phyloP scores from a whole-genome alignment of 2,888 invertebrate species.

The Meiosimyza platycephala region DNA sequence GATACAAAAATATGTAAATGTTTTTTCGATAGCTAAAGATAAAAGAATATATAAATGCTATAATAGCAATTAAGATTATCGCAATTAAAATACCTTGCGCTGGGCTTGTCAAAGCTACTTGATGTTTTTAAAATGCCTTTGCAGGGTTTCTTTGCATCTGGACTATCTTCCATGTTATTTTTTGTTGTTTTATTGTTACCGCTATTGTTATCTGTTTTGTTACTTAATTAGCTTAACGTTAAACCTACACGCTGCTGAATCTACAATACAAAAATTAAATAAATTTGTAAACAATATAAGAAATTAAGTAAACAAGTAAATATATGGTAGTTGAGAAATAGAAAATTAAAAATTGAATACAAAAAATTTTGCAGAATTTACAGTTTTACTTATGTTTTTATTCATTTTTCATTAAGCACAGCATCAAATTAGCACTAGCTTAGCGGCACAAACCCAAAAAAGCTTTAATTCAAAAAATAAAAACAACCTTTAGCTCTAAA shows the following conservation, averaged over 20 bases:
- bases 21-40: conserved; percentile 68
- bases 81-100: conserved; percentile 64
- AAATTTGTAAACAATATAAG: too few species aligned
- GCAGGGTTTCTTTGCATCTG: conserved; percentile 66
- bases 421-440: too few species aligned
- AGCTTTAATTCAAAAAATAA: too few species aligned
- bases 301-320: too few species aligned
- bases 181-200: too few species aligned
- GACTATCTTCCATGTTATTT: conserved; percentile 62
- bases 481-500: too few species aligned
- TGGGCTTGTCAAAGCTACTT: conserved; percentile 84
- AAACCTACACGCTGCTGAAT: neutral
- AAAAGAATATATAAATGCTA: neutral
- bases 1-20: neutral
- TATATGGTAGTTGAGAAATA: too few species aligned
- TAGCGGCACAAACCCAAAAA: too few species aligned
- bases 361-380: too few species aligned
- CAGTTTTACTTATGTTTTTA: too few species aligned
- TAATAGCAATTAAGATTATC: neutral
- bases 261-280: neutral
- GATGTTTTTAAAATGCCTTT: conserved; percentile 93
- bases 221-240: neutral
- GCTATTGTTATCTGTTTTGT: neutral
- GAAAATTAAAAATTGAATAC: too few species aligned
- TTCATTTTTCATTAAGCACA: too few species aligned